These are phyloP conservation scores for Babylonia areolata DNA, from an alignment of 1,140 invertebrate genomes.

Conservation along the genomic window DNA sequence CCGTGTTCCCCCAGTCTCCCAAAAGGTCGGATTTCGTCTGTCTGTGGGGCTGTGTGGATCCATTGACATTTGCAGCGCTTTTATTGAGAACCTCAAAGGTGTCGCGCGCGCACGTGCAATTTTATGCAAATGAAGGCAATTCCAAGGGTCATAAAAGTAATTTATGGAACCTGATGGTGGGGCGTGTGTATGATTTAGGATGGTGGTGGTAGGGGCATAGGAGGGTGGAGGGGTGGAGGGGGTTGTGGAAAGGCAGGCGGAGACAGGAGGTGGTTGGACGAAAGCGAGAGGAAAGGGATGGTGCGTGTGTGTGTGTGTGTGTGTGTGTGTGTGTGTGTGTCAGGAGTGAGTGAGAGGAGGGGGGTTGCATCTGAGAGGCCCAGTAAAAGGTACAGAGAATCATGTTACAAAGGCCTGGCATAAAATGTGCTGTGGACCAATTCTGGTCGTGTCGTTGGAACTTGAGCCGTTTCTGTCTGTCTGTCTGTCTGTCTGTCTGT, in stretches of 20 bases:
- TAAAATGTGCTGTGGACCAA: too few species aligned
- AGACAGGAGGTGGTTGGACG: background rate
- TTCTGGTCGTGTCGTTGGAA: too few species aligned
- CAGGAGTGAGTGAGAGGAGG: background rate
- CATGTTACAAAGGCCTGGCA: too few species aligned
- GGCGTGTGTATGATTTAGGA: conserved; percentile 2
- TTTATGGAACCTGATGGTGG: background rate
- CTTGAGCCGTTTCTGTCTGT: too few species aligned
- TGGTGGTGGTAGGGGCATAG: too few species aligned
- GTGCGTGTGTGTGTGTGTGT: background rate
- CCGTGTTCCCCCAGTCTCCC: background rate
- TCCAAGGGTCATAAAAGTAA: conserved; percentile 8
- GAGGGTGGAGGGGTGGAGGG: background rate
- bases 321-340: conserved; percentile 2
- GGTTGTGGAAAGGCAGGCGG: background rate
- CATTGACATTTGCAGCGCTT: background rate
- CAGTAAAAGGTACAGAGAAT: too few species aligned
- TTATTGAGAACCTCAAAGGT: conserved; percentile 11
- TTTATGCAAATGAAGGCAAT: conserved; percentile 8
- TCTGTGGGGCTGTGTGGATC: background rate
- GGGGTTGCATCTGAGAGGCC: too few species aligned
- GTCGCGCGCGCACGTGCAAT: conserved; percentile 5
- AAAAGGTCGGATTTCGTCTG: background rate
- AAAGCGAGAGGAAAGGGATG: background rate
- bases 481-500: too few species aligned